These are phyloP conservation scores for Xyliphius kryptos DNA, from an alignment of 2,113 vertebrate species.

Conservation along the genomic window DNA sequence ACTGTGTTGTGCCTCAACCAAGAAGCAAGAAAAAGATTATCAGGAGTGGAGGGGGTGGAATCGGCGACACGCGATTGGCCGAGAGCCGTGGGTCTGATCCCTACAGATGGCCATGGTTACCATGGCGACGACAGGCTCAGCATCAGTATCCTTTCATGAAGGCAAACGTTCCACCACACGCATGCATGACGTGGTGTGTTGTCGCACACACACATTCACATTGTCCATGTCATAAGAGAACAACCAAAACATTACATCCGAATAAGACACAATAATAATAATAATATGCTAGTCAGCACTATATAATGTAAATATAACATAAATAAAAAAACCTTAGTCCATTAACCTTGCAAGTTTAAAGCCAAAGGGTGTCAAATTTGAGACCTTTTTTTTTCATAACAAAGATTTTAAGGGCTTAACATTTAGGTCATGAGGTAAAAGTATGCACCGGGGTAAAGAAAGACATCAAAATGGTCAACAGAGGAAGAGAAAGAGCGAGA, in stretches of 20 bases:
- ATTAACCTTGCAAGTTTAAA: neutral
- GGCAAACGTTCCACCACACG: neutral
- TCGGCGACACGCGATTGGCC: slow-evolving; percentile 48
- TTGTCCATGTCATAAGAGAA: slow-evolving; percentile 11
- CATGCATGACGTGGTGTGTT: slow-evolving; percentile 16
- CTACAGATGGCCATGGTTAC: slow-evolving; percentile 60
- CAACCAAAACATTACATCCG: neutral
- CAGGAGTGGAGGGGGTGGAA: slow-evolving; percentile 30
- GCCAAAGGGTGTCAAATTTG: neutral
- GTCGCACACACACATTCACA: neutral
- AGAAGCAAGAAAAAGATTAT: slow-evolving; percentile 49
- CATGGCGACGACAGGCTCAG: slow-evolving; percentile 53
- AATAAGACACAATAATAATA: no score
- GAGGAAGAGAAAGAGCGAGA: slow-evolving; percentile 16
- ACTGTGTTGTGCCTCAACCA: slow-evolving; percentile 19
- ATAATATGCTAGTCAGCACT: no score
- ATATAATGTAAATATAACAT: no score
- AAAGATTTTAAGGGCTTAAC: neutral
- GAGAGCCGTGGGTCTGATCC: slow-evolving; percentile 52
- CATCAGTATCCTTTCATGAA: slow-evolving; percentile 41
- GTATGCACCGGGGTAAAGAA: neutral
- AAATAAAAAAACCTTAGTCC: neutral
- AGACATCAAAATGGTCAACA: neutral
- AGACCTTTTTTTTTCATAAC: no score
- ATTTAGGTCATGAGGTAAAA: slow-evolving; percentile 11